phyloP scores from a whole-genome alignment of 1,140 invertebrate species.

The Ceratosolen fusciceps region DNA sequence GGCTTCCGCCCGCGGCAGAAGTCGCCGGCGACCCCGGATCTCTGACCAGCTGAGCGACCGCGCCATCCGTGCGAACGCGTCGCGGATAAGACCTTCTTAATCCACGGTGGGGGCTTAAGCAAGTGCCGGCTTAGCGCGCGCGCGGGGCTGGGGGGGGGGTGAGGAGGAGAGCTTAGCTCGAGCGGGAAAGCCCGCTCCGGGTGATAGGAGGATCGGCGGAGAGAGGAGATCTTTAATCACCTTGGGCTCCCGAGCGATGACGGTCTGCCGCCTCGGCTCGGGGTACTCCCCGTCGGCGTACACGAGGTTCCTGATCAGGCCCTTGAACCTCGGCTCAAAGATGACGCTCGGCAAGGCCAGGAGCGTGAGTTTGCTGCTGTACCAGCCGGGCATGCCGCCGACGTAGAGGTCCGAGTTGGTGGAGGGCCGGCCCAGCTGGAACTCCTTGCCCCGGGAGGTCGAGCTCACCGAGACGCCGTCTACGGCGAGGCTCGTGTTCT shows the following conservation, averaged over 20 bases:
- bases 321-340: constrained; percentile 91
- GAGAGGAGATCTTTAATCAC: constrained; percentile 63
- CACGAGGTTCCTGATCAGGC: constrained; percentile 86
- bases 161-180: not conserved
- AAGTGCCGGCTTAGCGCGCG: too few relatives aligned
- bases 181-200: not conserved
- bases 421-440: constrained; percentile 85
- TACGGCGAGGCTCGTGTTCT: constrained; percentile 85
- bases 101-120: too few relatives aligned
- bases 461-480: constrained; percentile 83
- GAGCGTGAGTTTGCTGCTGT: constrained; percentile 86
- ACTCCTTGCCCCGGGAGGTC: constrained; percentile 85
- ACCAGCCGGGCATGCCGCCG: constrained; percentile 91
- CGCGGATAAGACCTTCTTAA: too few relatives aligned
- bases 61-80: too few relatives aligned
- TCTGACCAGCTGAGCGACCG: too few relatives aligned
- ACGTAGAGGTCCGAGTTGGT: constrained; percentile 93
- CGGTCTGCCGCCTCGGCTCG: constrained; percentile 80
- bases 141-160: too few relatives aligned
- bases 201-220: not conserved
- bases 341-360: constrained; percentile 90
- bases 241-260: constrained; percentile 83
- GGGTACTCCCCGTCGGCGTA: constrained; percentile 84
- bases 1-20: too few relatives aligned
- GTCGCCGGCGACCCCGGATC: too few relatives aligned